phyloP scores from a whole-genome alignment of 2,888 invertebrate genomes.

The Yponomeuta sedellus region DNA sequence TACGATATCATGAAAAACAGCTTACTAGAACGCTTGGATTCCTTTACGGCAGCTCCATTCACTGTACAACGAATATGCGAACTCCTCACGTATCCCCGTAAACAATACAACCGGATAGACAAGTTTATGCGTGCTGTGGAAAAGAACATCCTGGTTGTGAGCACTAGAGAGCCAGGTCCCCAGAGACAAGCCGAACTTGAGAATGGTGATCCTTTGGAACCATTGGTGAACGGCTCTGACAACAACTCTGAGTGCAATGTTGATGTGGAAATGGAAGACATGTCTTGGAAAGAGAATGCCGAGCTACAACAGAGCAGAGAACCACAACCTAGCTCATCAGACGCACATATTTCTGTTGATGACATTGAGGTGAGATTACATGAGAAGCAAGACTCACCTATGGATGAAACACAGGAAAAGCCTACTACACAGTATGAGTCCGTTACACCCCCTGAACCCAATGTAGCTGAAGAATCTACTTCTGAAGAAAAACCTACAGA shows the following conservation, averaged over 20 bases:
- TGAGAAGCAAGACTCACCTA: constrained; percentile 60
- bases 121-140: constrained; percentile 98
- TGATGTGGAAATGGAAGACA: constrained; percentile 74
- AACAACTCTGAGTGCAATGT: constrained; percentile 71
- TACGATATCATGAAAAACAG: constrained; percentile 92
- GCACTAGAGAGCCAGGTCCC: constrained; percentile 81
- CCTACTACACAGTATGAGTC: constrained; percentile 43
- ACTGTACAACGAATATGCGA: constrained; percentile 98
- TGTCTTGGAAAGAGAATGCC: constrained; percentile 65
- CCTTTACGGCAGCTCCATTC: constrained; percentile 93
- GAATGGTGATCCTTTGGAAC: constrained; percentile 80
- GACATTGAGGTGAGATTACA: constrained; percentile 62
- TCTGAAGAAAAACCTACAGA: constrained; percentile 28
- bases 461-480: constrained; percentile 28
- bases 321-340: constrained; percentile 63
- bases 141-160: constrained; percentile 93
- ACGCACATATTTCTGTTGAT: constrained; percentile 57
- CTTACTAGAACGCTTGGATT: constrained; percentile 87
- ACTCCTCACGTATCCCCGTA: constrained; percentile 90
- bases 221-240: constrained; percentile 78
- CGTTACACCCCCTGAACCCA: constrained; percentile 50
- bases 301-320: constrained; percentile 43
- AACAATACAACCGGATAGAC: constrained; percentile 96
- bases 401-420: constrained; percentile 46
- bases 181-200: constrained; percentile 78